Evolutionary conservation across 2,113 vertebrate genomes (phyloP).

Genomic region (Neotoma lepida): DNA sequence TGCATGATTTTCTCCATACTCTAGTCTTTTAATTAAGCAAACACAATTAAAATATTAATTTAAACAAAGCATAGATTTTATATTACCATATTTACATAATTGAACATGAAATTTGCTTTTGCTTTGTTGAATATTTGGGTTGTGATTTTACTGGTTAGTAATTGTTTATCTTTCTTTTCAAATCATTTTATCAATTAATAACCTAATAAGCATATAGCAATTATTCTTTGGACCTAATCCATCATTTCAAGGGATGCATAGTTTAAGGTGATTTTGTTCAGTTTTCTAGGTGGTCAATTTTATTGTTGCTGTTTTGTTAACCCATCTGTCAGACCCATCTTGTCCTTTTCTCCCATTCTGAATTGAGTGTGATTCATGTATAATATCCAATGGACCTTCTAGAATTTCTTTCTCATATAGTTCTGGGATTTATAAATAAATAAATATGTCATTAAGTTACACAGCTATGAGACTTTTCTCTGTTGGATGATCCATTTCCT

Average conservation of each 20-base stretch:
- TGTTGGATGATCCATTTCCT: neutral
- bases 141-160: neutral
- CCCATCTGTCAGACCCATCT: neutral
- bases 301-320: neutral
- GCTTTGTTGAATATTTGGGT: neutral
- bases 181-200: neutral
- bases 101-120: constrained; percentile 24
- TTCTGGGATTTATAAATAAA: neutral
- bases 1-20: neutral
- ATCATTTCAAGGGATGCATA: neutral
- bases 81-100: constrained; percentile 11
- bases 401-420: neutral
- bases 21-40: constrained; percentile 6
- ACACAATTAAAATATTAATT: constrained; percentile 11
- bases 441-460: neutral
- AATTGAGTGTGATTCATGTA: neutral
- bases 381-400: neutral
- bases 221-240: neutral
- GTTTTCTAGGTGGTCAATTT: neutral
- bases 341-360: neutral
- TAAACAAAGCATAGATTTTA: constrained; percentile 5
- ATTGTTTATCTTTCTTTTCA: neutral
- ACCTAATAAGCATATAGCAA: neutral
- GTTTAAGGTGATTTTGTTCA: neutral
- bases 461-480: neutral